Evolutionary conservation across 1,140 invertebrate genomes (phyloP).

Genomic region (Aphelinus certus): DNA sequence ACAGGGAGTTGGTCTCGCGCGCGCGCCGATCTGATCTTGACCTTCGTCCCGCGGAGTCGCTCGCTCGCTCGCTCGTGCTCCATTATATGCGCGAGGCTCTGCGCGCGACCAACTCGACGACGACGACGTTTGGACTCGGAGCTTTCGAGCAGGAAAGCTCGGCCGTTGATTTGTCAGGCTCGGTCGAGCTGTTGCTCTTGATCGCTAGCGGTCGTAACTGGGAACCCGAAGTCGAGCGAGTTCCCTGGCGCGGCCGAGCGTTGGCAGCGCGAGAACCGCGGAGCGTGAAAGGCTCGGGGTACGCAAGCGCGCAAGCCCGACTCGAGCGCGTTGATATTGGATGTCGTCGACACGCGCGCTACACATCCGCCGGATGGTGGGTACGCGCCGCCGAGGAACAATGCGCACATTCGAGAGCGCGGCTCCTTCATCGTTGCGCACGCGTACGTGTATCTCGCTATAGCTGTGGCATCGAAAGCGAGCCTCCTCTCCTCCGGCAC

Average conservation of each 20-base stretch:
- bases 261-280: not conserved
- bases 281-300: too few relatives aligned
- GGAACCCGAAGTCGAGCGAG: too few relatives aligned
- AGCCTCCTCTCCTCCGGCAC: conserved; percentile 34
- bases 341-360: conserved; percentile 47
- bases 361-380: conserved; percentile 53
- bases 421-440: not conserved
- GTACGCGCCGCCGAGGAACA: conserved; percentile 43
- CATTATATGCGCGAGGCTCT: conserved; percentile 15
- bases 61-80: conserved; percentile 1
- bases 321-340: conserved; percentile 22
- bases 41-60: conserved; percentile 24
- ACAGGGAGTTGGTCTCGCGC: conserved; percentile 3
- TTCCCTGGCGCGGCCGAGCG: not conserved
- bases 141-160: too few relatives aligned
- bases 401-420: conserved; percentile 17
- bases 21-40: conserved; percentile 40
- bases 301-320: too few relatives aligned
- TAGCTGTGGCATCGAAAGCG: conserved; percentile 25
- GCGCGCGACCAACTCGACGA: not conserved
- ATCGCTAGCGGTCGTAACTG: too few relatives aligned
- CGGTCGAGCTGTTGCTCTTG: not conserved
- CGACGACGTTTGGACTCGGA: not conserved
- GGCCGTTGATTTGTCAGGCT: too few relatives aligned
- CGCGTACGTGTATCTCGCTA: conserved; percentile 11